phyloP scores from a whole-genome alignment of 35 echinoderm and acorn worm species.

The Anneissia japonica region DNA sequence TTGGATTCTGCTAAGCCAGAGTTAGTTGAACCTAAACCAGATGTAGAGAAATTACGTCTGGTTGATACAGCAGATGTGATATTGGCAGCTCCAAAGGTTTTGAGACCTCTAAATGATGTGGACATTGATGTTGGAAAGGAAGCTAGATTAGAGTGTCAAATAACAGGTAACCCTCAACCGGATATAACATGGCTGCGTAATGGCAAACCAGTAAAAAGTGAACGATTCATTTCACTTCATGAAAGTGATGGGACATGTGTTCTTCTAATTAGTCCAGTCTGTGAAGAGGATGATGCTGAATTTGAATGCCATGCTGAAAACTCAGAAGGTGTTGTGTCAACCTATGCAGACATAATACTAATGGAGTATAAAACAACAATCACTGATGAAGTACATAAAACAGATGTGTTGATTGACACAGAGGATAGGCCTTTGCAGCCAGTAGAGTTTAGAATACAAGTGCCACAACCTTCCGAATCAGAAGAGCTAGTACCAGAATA shows the following conservation, averaged over 20 bases:
- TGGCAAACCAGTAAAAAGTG: conserved; percentile 36
- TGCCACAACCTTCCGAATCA: background rate
- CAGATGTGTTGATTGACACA: conserved; percentile 67
- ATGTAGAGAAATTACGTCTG: conserved; percentile 18
- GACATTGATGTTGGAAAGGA: conserved; percentile 31
- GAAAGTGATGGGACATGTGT: conserved; percentile 66
- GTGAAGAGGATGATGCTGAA: conserved; percentile 71
- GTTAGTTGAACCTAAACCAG: conserved; percentile 45
- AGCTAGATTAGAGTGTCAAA: conserved; percentile 35
- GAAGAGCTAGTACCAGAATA: too few relatives aligned
- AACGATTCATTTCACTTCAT: conserved; percentile 56
- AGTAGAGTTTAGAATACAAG: background rate
- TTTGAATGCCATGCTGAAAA: conserved; percentile 72
- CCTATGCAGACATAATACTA: conserved; percentile 67
- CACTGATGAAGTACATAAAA: conserved; percentile 21
- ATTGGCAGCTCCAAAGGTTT: conserved; percentile 14
- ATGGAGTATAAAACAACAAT: background rate
- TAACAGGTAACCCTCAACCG: conserved; percentile 47
- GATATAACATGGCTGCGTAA: conserved; percentile 53
- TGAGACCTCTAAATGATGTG: conserved; percentile 31
- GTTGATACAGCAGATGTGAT: background rate
- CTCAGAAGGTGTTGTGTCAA: conserved; percentile 50
- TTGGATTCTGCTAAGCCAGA: background rate
- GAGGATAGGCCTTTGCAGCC: conserved; percentile 42
- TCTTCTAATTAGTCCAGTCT: conserved; percentile 67